Base-by-base conservation (phyloP, 1,140 invertebrate genomes). In the Araneus ventricosus region DNA sequence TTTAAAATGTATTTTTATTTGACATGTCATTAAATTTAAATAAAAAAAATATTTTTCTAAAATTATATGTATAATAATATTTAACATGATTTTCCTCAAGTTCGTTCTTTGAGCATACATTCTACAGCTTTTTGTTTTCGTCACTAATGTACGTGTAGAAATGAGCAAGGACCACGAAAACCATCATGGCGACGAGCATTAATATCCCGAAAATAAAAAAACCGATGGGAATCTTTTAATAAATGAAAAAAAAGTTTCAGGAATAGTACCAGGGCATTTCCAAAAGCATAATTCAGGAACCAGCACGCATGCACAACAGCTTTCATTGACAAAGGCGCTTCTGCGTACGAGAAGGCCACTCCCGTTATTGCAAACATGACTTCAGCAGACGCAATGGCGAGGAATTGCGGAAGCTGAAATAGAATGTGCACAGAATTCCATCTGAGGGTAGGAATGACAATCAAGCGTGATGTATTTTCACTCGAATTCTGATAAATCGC, bases 311-410 rank as follows among this genome's bases (percentile, higher is more conserved):
- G 97, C 34, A 99, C 95, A 0, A 99, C 96, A 0, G 98, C 98
- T 95, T 99, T 99, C 98, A 99, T 99, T 93, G 97, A 97, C 20
- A 96, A 95, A 0, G 98, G 98, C 0, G 98, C 97, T 96, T 97
- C 96, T 24, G 96, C 96, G 95, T 99, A 99, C 0, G 98, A 97
- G 95, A 99, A 99, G 94, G 98, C 97, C 14, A 99, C 96, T 17
- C 98, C 98, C 0, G 98, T 99, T 22, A 99, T 97, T 0, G 97
- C 98, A 95, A 99, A 99, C 96, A 99, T 97, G 39, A 99, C 96
- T 95, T 97, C 98, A 6, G 96, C 98, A 94, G 97, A 96, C 0
- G 98, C 98, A 93, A 99, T 97, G 1, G 98, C 95, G 37, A 98
- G 95, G 95, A 98, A 98, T 95, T 99, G 98, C 0, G 85, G 86